Evolutionary conservation across 2,888 invertebrate species (phyloP).

Genomic region (Matsumyia berberina): DNA sequence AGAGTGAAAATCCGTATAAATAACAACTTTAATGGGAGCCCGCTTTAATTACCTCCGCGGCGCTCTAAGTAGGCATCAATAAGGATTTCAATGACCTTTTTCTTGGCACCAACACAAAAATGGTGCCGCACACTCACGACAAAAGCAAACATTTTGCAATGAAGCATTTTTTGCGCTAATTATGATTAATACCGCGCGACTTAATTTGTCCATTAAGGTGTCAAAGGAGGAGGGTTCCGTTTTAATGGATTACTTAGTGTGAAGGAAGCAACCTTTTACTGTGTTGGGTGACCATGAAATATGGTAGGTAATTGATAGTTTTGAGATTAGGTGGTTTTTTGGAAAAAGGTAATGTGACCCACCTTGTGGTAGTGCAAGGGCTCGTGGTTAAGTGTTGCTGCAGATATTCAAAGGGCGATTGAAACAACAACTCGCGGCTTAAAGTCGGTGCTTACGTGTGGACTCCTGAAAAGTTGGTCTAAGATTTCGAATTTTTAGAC

Average conservation of each 20-base stretch:
- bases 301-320: background rate
- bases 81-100: constrained; percentile 42
- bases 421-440: too few relatives aligned
- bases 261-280: constrained; percentile 19
- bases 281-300: constrained; percentile 18
- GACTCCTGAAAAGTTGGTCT: too few relatives aligned
- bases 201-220: constrained; percentile 29
- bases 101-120: background rate
- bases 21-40: constrained; percentile 24
- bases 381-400: too few relatives aligned
- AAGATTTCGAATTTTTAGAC: too few relatives aligned
- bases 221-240: constrained; percentile 21
- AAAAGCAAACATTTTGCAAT: constrained; percentile 20
- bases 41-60: constrained; percentile 20
- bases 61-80: constrained; percentile 13
- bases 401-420: too few relatives aligned
- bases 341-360: too few relatives aligned
- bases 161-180: constrained; percentile 17
- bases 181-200: constrained; percentile 27
- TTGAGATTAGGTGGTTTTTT: background rate
- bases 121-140: background rate
- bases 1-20: constrained; percentile 26
- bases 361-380: too few relatives aligned
- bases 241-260: constrained; percentile 22
- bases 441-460: too few relatives aligned